These are phyloP conservation scores for Drosophila fuyamai DNA, from an alignment of 1,140 invertebrate genomes.

Conservation along the genomic window DNA sequence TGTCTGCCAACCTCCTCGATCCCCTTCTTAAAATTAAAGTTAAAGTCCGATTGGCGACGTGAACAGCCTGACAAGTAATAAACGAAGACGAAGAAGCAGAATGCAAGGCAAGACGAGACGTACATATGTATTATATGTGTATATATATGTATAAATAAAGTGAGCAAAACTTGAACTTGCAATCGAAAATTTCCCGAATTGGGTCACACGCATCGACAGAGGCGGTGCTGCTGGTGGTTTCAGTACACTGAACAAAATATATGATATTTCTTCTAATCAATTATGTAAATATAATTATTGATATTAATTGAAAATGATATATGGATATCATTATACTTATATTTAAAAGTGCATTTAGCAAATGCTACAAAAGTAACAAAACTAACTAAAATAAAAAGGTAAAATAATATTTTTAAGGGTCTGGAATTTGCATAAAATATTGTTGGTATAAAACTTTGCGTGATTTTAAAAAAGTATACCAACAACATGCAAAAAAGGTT, in stretches of 20 bases:
- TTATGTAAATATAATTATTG: too few species aligned
- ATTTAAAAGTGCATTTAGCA: too few species aligned
- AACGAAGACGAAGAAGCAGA: constrained; percentile 7
- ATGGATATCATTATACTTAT: too few species aligned
- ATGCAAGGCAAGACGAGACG: constrained; percentile 17
- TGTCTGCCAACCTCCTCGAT: not conserved
- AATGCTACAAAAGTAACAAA: too few species aligned
- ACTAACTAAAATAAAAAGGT: too few species aligned
- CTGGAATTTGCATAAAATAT: too few species aligned
- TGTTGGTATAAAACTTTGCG: too few species aligned
- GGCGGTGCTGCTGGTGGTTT: constrained; percentile 37
- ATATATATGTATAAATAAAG: constrained; percentile 20
- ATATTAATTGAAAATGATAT: too few species aligned
- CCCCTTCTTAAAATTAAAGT: not conserved
- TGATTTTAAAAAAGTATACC: too few species aligned
- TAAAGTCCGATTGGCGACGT: constrained; percentile 14
- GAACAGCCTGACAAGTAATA: constrained; percentile 32
- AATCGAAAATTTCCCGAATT: constrained; percentile 70
- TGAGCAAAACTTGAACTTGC: constrained; percentile 76
- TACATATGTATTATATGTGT: constrained; percentile 1
- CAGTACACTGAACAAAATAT: not conserved
- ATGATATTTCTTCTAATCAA: not conserved
- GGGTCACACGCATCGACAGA: constrained; percentile 77
- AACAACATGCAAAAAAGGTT: too few species aligned
- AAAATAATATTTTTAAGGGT: too few species aligned